Evolutionary conservation across 1,140 invertebrate species (phyloP).

Genomic region (Pseudobourletiella spinata): DNA sequence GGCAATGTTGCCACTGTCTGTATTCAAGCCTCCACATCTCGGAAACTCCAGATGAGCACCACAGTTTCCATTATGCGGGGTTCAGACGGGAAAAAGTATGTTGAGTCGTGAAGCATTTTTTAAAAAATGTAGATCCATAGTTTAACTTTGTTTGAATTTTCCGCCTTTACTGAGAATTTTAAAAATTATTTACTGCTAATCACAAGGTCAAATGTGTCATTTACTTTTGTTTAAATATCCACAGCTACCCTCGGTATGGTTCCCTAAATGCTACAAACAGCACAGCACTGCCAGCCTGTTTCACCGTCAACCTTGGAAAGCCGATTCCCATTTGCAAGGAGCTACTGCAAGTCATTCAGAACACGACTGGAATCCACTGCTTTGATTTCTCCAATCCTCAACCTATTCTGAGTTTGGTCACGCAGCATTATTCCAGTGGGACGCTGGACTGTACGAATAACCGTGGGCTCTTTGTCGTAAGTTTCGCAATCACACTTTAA

Average conservation of each 20-base stretch:
- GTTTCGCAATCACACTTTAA: conserved; percentile 37
- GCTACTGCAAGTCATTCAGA: conserved; percentile 61
- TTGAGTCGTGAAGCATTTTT: conserved; percentile 34
- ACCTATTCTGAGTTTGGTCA: conserved; percentile 65
- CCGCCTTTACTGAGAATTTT: too few relatives aligned
- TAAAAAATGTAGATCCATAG: too few relatives aligned
- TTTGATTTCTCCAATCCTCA: conserved; percentile 49
- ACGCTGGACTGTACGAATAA: conserved; percentile 58
- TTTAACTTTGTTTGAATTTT: too few relatives aligned
- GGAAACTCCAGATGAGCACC: conserved; percentile 67
- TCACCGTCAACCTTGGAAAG: conserved; percentile 74
- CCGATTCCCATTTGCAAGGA: conserved; percentile 74
- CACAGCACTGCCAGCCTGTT: conserved; percentile 77
- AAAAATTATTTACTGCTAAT: conserved; percentile 18
- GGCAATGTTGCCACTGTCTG: conserved; percentile 62
- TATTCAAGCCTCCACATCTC: conserved; percentile 75
- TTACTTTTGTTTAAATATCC: too few relatives aligned
- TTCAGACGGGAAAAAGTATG: conserved; percentile 69
- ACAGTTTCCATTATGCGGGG: conserved; percentile 60
- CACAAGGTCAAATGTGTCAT: too few relatives aligned
- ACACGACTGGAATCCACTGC: conserved; percentile 63
- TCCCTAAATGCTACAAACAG: conserved; percentile 72
- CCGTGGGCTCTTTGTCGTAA: conserved; percentile 66
- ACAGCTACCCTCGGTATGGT: conserved; percentile 63
- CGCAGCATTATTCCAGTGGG: conserved; percentile 60